A percentile compares a stretch with the other conserved stretches of the same genome.
phyloP scores from a whole-genome alignment of 2,797 vertebrate genomes.

The Falco naumanni region DNA sequence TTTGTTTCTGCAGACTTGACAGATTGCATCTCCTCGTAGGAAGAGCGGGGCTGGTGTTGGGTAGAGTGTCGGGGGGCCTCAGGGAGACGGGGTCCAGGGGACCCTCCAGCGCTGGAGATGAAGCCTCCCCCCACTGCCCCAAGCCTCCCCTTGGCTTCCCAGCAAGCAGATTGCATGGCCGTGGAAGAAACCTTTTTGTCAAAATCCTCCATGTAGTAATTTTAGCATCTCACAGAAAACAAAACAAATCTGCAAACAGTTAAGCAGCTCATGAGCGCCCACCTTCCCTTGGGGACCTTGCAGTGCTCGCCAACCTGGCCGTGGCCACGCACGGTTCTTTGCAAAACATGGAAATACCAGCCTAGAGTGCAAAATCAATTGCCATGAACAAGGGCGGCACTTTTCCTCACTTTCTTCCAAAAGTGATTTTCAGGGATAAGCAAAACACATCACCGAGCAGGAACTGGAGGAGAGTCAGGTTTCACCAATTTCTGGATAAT shows the following conservation, averaged over 20 bases:
- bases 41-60: fast-evolving
- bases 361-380: neutral
- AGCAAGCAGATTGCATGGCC: neutral
- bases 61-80: neutral
- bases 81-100: fast-evolving
- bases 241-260: neutral
- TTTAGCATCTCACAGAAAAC: neutral
- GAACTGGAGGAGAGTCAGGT: neutral
- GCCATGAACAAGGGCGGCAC: neutral
- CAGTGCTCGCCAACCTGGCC: neutral
- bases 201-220: fast-evolving
- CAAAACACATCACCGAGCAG: neutral
- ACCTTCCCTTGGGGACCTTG: neutral
- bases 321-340: fast-evolving
- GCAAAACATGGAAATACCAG: neutral
- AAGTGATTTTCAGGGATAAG: neutral
- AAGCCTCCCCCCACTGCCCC: neutral
- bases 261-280: neutral
- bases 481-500: neutral
- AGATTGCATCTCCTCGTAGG: neutral
- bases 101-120: neutral
- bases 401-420: neutral
- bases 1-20: constrained; percentile 15
- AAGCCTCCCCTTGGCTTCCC: fast-evolving
- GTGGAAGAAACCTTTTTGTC: neutral